Conservation (phyloP, 2,113 vertebrate species). For the Solea senegalensis region DNA sequence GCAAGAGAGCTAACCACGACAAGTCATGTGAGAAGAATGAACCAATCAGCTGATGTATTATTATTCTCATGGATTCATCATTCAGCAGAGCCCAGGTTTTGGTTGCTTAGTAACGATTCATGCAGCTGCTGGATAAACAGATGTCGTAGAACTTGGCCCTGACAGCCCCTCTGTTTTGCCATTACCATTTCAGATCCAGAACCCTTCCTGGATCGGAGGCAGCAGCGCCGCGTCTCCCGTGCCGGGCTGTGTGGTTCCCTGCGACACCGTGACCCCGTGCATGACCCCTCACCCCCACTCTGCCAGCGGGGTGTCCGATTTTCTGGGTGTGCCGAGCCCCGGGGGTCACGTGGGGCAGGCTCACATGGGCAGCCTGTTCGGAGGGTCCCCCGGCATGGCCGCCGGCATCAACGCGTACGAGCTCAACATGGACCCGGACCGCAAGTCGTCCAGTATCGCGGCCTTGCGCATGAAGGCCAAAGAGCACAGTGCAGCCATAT, state of each 20-base stretch:
- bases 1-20: too few species aligned
- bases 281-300: slow-evolving; percentile 97
- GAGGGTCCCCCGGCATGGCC: slow-evolving; percentile 86
- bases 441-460: slow-evolving; percentile 98
- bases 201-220: slow-evolving; percentile 94
- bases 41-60: too few species aligned
- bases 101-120: too few species aligned
- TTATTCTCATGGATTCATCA: too few species aligned
- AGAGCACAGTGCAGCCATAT: slow-evolving; percentile 99
- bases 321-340: slow-evolving; percentile 87
- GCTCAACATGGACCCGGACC: slow-evolving; percentile 95
- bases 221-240: slow-evolving; percentile 90
- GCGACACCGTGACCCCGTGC: slow-evolving; percentile 93
- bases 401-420: slow-evolving; percentile 92
- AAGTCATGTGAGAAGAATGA: too few species aligned
- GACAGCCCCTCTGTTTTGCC: background rate
- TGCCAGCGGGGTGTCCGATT: slow-evolving; percentile 89
- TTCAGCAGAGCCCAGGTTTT: too few species aligned
- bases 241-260: slow-evolving; percentile 94
- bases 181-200: slow-evolving; percentile 90
- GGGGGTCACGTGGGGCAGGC: slow-evolving; percentile 92
- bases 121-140: too few species aligned
- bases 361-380: slow-evolving; percentile 94
- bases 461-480: slow-evolving; percentile 98
- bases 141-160: too few species aligned